Evolutionary conservation across 2,113 vertebrate species (phyloP).

Genomic region (Planiliza haematocheilus): DNA sequence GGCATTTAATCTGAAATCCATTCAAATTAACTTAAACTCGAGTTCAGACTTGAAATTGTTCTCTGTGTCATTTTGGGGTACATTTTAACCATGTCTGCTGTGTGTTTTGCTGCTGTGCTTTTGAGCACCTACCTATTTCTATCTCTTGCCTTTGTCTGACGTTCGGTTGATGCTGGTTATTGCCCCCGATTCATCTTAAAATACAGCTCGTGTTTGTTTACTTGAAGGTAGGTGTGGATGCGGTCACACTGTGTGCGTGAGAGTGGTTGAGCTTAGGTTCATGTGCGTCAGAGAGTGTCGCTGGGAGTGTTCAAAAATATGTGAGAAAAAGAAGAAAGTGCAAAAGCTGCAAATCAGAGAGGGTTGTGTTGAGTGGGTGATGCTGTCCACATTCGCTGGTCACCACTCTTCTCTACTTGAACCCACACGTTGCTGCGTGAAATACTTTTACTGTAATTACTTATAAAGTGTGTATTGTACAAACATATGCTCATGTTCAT

Average conservation of each 20-base stretch:
- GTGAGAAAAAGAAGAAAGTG: conserved; percentile 35
- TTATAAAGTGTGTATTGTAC: not conserved
- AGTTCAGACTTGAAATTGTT: not conserved
- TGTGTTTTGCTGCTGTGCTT: no score
- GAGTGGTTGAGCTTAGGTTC: not conserved
- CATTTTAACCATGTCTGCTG: not conserved
- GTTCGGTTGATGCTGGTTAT: not conserved
- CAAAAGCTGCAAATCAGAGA: conserved; percentile 47
- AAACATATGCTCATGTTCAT: no score
- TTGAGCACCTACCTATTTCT: not conserved
- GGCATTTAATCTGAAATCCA: not conserved
- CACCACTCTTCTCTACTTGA: conserved; percentile 40
- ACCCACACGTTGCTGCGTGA: conserved; percentile 18
- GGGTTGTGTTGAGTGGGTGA: conserved; percentile 45
- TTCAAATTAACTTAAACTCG: not conserved
- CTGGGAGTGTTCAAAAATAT: conserved; percentile 15
- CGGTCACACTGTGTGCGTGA: conserved; percentile 10
- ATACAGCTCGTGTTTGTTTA: conserved; percentile 18
- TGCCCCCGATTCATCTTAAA: not conserved
- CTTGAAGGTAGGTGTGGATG: conserved; percentile 14
- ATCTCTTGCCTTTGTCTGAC: not conserved
- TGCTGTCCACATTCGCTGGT: conserved; percentile 44
- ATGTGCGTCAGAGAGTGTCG: conserved; percentile 25
- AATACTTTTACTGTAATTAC: not conserved
- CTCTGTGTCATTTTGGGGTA: not conserved